Conservation (phyloP, 2,797 vertebrate species). For the Pterois miles region DNA sequence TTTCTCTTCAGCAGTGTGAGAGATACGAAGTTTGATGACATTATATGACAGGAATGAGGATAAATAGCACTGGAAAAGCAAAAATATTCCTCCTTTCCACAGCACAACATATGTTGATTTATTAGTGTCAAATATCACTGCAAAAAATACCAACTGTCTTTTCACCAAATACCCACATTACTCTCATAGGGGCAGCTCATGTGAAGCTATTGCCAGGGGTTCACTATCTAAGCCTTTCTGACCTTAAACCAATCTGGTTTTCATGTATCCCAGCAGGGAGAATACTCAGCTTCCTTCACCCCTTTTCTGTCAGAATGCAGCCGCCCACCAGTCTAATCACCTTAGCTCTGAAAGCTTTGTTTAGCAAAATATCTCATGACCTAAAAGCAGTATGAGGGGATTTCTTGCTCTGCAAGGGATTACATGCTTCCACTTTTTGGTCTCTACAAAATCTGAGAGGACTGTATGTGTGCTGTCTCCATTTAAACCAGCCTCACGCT, state of each 20-base stretch:
- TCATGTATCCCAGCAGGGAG: constrained; percentile 5
- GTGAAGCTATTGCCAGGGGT: neutral
- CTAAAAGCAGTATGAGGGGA: constrained; percentile 61
- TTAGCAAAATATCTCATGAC: constrained; percentile 71
- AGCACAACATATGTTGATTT: neutral
- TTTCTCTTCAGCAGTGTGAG: neutral
- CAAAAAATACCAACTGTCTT: neutral
- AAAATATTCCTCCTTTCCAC: neutral
- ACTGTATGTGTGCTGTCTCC: neutral
- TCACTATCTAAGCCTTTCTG: constrained; percentile 6
- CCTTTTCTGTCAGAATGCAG: constrained; percentile 41
- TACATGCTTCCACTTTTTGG: constrained; percentile 49
- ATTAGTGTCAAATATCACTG: neutral
- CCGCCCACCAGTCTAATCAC: constrained; percentile 67
- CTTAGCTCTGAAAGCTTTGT: constrained; percentile 65
- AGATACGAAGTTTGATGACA: neutral
- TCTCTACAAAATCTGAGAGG: constrained; percentile 27
- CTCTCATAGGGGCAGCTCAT: neutral
- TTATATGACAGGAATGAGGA: neutral
- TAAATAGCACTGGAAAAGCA: neutral
- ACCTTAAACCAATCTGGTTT: constrained; percentile 41
- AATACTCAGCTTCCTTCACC: constrained; percentile 29
- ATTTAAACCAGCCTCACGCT: neutral
- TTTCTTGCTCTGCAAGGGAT: constrained; percentile 52
- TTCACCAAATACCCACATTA: neutral